Evolutionary conservation across 2,888 invertebrate species (phyloP), one percentile per base, ranked within the genome.

Genomic region (Gortyna flavago): DNA sequence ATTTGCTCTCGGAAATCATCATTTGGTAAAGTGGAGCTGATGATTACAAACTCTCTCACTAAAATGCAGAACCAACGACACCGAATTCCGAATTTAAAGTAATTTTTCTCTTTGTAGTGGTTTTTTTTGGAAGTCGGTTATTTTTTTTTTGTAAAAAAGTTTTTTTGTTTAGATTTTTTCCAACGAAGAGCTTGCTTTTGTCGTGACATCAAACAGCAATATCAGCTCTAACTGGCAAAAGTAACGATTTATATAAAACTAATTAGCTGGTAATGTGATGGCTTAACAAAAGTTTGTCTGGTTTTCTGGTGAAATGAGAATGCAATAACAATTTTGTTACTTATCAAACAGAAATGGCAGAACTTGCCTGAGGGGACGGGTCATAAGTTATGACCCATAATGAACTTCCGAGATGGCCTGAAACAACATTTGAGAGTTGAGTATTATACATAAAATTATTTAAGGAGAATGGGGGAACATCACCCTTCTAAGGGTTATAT

Each of bases 321-420:
- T 77, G 82, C 65, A 82, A 68, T 81, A 81, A 77, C 81, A 77
- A 81, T 81, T 81, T 72, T 77, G 82, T 82, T 81, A 69, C 64
- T 82, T 82, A 72, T 77, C 68, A 67, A 80, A 81, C 81, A 67
- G 57, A 83, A 81, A 78, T 72, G 72, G 72, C 61, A 57, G 66
- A 81, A 83, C 57, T 82, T 81, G 73, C 57, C 66, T 83, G 57
- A 78, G 8, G 62, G 72, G 57, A 59, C 78, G 44, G 65, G 73
- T 77, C 71, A 81, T 71, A 75, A 76, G 81, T 81, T 76, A 81
- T 62, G 71, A 72, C 70, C 77, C 72, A 66, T 81, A 72, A 72
- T 82, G 69, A 82, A 81, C 61, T 82, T 78, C 48, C 66, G n/a
- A 54, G 77, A 76, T 76, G 48, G 65, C 72, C 48, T 81, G 54